Evolutionary conservation across 1,140 invertebrate genomes (phyloP).

Genomic region (Phocides pigmalion): DNA sequence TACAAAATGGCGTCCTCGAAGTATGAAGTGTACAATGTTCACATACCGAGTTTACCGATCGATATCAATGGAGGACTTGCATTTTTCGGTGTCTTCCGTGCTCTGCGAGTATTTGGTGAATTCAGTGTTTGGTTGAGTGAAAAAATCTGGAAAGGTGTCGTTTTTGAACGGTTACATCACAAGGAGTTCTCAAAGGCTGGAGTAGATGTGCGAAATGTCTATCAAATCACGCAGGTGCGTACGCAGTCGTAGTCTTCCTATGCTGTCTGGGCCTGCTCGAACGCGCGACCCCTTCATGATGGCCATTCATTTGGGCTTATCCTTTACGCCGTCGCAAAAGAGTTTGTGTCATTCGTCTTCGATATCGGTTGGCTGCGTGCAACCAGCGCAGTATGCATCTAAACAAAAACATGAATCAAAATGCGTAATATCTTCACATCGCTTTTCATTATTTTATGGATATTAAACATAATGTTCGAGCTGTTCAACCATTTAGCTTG

Average conservation of each 20-base stretch:
- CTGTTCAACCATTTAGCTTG: slow-evolving; percentile 7
- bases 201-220: slow-evolving; percentile 80
- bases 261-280: slow-evolving; percentile 93
- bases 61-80: slow-evolving; percentile 83
- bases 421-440: slow-evolving; percentile 51
- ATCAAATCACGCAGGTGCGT: slow-evolving; percentile 93
- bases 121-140: slow-evolving; percentile 69
- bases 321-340: slow-evolving; percentile 83
- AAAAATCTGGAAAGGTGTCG: slow-evolving; percentile 75
- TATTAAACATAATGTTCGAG: slow-evolving; percentile 7
- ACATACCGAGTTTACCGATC: slow-evolving; percentile 80
- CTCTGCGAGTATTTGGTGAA: slow-evolving; percentile 72
- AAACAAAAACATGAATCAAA: slow-evolving; percentile 69
- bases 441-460: slow-evolving; percentile 23
- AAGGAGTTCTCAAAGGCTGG: slow-evolving; percentile 65
- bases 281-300: slow-evolving; percentile 82
- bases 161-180: slow-evolving; percentile 81
- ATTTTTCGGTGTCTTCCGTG: slow-evolving; percentile 78
- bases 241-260: slow-evolving; percentile 93
- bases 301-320: slow-evolving; percentile 83
- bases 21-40: slow-evolving; percentile 79
- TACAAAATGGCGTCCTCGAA: slow-evolving; percentile 81
- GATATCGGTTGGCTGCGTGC: slow-evolving; percentile 63
- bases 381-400: slow-evolving; percentile 64
- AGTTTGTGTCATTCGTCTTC: slow-evolving; percentile 79